A percentile compares a stretch with the other conserved stretches of the same genome.
phyloP scores from a whole-genome alignment of 1,140 invertebrate genomes.

The Reticulitermes speratus region DNA sequence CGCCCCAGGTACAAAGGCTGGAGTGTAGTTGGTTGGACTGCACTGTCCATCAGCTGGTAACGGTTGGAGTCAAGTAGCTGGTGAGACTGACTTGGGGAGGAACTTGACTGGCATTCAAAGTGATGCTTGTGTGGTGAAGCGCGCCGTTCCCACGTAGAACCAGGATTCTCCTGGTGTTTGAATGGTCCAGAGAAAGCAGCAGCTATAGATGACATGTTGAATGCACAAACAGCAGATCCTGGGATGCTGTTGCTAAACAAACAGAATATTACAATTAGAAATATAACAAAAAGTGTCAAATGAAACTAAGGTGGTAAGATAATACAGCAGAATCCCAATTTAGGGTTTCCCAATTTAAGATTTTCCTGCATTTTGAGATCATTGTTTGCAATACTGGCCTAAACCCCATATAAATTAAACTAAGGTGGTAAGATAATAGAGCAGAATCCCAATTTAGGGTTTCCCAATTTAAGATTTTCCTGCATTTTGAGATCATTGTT shows the following conservation, averaged over 20 bases:
- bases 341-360: too few species aligned
- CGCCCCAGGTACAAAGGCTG: conserved; percentile 68
- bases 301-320: too few species aligned
- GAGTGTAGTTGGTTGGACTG: conserved; percentile 70
- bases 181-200: conserved; percentile 84
- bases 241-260: conserved; percentile 79
- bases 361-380: too few species aligned
- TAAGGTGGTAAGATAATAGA: too few species aligned
- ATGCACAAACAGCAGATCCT: conserved; percentile 92
- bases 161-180: conserved; percentile 75
- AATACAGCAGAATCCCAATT: too few species aligned
- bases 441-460: too few species aligned
- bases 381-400: too few species aligned
- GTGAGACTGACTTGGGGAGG: conserved; percentile 25
- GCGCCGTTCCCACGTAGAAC: conserved; percentile 74
- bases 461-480: too few species aligned
- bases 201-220: conserved; percentile 80
- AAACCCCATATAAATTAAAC: too few species aligned
- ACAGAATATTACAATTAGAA: conserved; percentile 36
- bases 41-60: conserved; percentile 86
- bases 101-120: conserved; percentile 54
- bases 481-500: too few species aligned
- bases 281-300: neutral
- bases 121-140: conserved; percentile 57
- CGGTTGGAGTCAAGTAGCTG: conserved; percentile 66